Evolutionary conservation across 1,140 invertebrate species (phyloP).

Genomic region (Elysia chlorotica): DNA sequence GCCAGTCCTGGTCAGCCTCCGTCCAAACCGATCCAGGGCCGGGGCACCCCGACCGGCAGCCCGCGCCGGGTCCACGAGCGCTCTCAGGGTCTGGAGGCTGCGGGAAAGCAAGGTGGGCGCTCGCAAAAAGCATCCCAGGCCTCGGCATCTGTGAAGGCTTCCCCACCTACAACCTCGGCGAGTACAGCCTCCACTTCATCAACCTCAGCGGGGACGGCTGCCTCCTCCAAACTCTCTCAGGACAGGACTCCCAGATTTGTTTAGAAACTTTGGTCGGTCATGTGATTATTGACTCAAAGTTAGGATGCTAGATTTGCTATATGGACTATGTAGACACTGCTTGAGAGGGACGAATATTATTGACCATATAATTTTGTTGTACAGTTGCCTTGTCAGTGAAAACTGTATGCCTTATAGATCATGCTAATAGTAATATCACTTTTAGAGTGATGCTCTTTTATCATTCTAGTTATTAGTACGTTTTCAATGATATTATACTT

Average conservation of each 20-base stretch:
- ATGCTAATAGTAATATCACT: too few species aligned
- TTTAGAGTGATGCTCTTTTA: too few species aligned
- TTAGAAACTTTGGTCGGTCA: too few species aligned
- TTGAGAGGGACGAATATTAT: too few species aligned
- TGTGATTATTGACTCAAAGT: too few species aligned
- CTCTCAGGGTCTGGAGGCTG: neutral
- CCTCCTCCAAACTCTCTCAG: slow-evolving; percentile 13
- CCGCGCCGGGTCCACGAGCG: neutral
- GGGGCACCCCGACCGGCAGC: neutral
- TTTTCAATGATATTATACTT: too few species aligned
- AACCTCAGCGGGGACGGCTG: neutral
- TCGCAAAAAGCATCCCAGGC: neutral
- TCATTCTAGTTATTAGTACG: too few species aligned
- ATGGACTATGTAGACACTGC: neutral
- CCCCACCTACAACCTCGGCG: neutral
- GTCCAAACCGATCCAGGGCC: neutral
- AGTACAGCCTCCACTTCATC: neutral
- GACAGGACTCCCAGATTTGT: slow-evolving; percentile 24
- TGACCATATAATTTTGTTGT: neutral
- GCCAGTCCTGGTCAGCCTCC: neutral
- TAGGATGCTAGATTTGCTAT: neutral
- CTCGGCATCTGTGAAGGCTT: slow-evolving; percentile 3
- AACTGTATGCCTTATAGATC: too few species aligned
- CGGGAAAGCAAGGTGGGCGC: neutral
- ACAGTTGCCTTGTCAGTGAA: too few species aligned